Base-by-base conservation (phyloP, 2,888 invertebrate genomes). In the Acrobasis consociella region DNA sequence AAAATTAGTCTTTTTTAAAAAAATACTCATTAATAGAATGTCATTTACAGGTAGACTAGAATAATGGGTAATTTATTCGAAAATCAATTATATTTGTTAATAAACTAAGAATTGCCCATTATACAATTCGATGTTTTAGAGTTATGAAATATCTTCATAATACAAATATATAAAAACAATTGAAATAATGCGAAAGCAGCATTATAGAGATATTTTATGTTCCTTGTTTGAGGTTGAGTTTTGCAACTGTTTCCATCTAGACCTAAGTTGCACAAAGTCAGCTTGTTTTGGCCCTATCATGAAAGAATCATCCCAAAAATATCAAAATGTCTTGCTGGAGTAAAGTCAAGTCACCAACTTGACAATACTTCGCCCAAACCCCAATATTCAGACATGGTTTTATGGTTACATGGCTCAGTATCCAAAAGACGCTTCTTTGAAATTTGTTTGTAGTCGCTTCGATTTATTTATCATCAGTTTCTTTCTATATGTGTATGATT, bases 401-500 rank as follows among this genome's bases (percentile, higher is more conserved):
- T 55, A 55, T 61, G 61, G 61, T 53, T 49, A 61, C 42, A 69
- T 72, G 72, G 74, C 74, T 78, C 71, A 70, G 73, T 71, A 72
- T 73, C 76, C 75, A 70, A 73, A 77, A 75, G 78, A 73, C 69
- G 88, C 89, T 89, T 88, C 65, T 88, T 78, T 70, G 76, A 74
- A 82, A 81, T 87, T 83, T 75, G 73, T 80, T 86, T 78, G 53
- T 60, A 75, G 89, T 90, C 70, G 89, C 89, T 90, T 90, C 73
- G 76, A 80, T 76, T 83, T 80, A 84, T 79, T 78, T 75, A 70
- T 69, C 72, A 78, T 79, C 75, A 73, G 76, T 79, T 81, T 81
- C 75, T 75, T 82, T 80, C 78, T 83, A 85, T 88, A 86, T 89
- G 86, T 89, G 83, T 89, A 88, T 81, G 76, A 83, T 87, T 87